Base-by-base conservation (phyloP, 2,113 vertebrate genomes). In the Pelmatolapia mariae region DNA sequence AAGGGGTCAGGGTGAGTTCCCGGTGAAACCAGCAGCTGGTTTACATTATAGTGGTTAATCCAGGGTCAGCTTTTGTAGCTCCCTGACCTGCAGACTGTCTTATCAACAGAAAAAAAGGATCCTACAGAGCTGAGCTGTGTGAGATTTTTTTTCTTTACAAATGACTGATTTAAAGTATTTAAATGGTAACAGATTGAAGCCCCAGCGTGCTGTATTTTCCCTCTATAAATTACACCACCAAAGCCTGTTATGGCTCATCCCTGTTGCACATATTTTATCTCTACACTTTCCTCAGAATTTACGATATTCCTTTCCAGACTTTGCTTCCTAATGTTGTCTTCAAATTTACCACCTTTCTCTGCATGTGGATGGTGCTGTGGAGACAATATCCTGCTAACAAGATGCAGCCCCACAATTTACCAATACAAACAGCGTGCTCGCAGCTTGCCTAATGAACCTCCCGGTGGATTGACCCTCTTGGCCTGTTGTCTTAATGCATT, bases 351-450 rank as follows among this genome's bases (percentile, higher is more conserved):
- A 80, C 81, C 78, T 63, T 86, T 93, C 90, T 88, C 40, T 59
- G 54, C 59, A 68, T 93, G 91, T 88, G 88, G 86, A 86, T 86
- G 91, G 84, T 90, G 87, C 80, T 16, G 29, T 22, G 29, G 82
- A 85, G 85, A 88, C 80, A 83, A 81, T 86, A 85, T 83, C 86
- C 80, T 80, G 86, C 92, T 92, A 93, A 91, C 82, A 84, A 91
- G 89, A 91, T 86, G 81, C 85, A 90, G 87, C 68, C 68, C 59
- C 86, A 76, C 68, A 83, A 83, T 86, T 90, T 94, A 93, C 26
- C 89, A 89, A 83, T 83, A 61, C 93, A 92, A 95, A 93, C 94
- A 91, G 92, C 83, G 78, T 89, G 71, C 89, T 90, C 86, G 63
- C 89, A 90, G 91, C 88, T 89, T 86, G 81, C 59, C 88, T 92